These are phyloP conservation scores for Chionoecetes opilio DNA, from an alignment of 1,140 invertebrate species.

Conservation along the genomic window DNA sequence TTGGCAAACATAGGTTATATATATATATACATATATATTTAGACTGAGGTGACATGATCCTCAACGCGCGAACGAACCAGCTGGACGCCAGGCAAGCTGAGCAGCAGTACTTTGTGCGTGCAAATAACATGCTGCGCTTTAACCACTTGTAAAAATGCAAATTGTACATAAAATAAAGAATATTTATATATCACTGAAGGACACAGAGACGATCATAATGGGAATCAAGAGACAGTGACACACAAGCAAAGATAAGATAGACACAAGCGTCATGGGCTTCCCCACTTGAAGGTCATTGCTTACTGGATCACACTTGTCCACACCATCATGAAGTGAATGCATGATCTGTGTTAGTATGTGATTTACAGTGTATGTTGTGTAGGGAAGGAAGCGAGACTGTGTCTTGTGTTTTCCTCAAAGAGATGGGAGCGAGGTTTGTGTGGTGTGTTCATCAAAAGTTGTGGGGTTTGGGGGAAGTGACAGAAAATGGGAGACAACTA, in stretches of 20 bases:
- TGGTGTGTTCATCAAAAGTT: neutral
- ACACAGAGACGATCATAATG: conserved; percentile 76
- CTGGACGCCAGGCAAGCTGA: conserved; percentile 53
- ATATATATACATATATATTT: neutral
- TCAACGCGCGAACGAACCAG: neutral
- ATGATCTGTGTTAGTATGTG: conserved; percentile 70
- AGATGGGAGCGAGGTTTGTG: neutral
- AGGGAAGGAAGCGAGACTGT: conserved; percentile 3
- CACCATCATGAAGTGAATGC: conserved; percentile 79
- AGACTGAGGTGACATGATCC: neutral
- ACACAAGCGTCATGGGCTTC: conserved; percentile 66
- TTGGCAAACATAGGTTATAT: neutral
- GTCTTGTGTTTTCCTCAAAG: neutral
- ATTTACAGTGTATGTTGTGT: conserved; percentile 63
- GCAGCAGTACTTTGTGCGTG: conserved; percentile 69
- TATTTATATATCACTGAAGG: conserved; percentile 74
- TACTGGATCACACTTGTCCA: conserved; percentile 70
- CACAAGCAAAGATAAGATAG: conserved; percentile 74
- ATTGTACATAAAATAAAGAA: conserved; percentile 76
- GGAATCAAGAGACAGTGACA: conserved; percentile 76
- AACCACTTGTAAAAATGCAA: conserved; percentile 72
- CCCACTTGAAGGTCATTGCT: conserved; percentile 73
- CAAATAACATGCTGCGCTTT: conserved; percentile 77
- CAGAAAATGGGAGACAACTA: conserved; percentile 28
- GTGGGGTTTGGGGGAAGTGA: neutral